Percentiles rank a stretch among this genome's conserved stretches.
Conservation (phyloP, 1,140 invertebrate species). For the Temnothorax longispinosus region DNA sequence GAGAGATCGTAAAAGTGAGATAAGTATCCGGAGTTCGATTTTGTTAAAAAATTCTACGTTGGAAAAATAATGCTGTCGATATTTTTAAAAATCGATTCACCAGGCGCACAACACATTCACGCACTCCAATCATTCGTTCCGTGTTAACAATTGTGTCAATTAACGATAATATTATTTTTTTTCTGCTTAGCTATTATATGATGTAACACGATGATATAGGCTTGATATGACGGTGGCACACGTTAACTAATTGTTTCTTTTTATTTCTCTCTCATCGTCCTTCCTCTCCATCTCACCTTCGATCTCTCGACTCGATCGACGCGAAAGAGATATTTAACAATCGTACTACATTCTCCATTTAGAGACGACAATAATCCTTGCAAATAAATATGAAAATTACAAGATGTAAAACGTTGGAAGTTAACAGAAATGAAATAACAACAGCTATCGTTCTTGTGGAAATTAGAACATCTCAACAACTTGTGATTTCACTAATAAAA, state of each 20-base stretch:
- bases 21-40: background rate
- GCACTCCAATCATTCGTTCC: constrained; percentile 70
- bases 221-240: constrained; percentile 85
- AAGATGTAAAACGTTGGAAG: background rate
- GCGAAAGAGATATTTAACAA: constrained; percentile 21
- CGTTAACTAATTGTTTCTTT: constrained; percentile 72
- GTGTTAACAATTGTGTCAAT: constrained; percentile 82
- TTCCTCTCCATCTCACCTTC: constrained; percentile 5
- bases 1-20: constrained; percentile 1
- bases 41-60: constrained; percentile 18
- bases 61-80: constrained; percentile 10
- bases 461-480: constrained; percentile 2
- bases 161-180: constrained; percentile 82
- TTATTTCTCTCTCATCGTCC: constrained; percentile 45
- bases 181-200: constrained; percentile 76
- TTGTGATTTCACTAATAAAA: background rate
- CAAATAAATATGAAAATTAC: constrained; percentile 14
- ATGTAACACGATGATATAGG: constrained; percentile 85
- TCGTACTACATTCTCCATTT: background rate
- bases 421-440: background rate
- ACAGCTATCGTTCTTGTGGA: background rate
- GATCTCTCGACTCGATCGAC: constrained; percentile 25
- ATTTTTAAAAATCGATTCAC: constrained; percentile 18
- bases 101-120: constrained; percentile 41
- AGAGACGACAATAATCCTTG: background rate